Evolutionary conservation across 2,888 invertebrate species (phyloP), one percentile per base, ranked within the genome.

Genomic region (Cephonodes hylas): DNA sequence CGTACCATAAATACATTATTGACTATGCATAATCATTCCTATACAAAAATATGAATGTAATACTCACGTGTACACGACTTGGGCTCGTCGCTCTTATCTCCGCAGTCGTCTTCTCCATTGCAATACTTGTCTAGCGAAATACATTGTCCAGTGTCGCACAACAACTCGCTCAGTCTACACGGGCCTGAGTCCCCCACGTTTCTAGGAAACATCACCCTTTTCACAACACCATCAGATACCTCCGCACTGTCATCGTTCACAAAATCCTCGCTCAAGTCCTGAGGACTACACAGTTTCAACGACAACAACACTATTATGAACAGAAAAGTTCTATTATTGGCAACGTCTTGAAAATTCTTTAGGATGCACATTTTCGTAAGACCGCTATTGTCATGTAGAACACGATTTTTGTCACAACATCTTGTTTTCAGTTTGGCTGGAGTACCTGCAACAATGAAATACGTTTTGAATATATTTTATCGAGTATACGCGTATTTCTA

Each of bases 11-110:
- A n/a, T n/a, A n/a, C n/a, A n/a, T n/a, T n/a, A n/a, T n/a, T n/a
- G n/a, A n/a, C n/a, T n/a, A n/a, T n/a, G n/a, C n/a, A n/a, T n/a
- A n/a, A n/a, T n/a, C n/a, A n/a, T n/a, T n/a, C n/a, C n/a, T n/a
- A n/a, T n/a, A n/a, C n/a, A 34, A 27, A 25, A 53, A 63, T 61
- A 42, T 18, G 46, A 61, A 31, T 25, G 34, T 60, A 38, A 66
- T 75, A 95, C 96, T 96, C 88, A 96, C 96, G 96, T 76, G 96
- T 93, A 85, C 96, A 96, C 74, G 94, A 94, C 69, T 94, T 93
- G 2, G 95, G 94, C 83, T 97, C 96, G 82, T 97, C 96, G 72
- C 95, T 95, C 75, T 94, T 94, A 84, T 96, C 96, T 27, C 94
- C 94, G 76, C 96, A 97, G 82, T 97, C 96, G 75, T 95, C 94